Conservation (phyloP, 2,797 vertebrate genomes). For the Typhlichthys subterraneus region DNA sequence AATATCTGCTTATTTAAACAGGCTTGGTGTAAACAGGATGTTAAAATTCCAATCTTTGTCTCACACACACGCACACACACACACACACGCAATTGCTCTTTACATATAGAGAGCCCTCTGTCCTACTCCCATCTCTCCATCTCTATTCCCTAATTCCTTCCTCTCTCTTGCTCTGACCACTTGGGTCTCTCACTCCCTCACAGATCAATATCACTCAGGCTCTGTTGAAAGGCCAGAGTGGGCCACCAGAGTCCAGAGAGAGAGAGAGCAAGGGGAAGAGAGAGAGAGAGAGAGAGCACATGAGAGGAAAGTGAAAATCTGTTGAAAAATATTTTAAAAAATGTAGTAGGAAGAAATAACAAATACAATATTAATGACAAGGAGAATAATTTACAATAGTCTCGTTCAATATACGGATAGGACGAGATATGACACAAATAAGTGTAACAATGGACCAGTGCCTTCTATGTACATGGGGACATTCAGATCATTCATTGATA, state of each 20-base stretch:
- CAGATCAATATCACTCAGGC: slow-evolving; percentile 44
- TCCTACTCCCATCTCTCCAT: slow-evolving; percentile 6
- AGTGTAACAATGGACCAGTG: background rate
- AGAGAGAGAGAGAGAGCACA: background rate
- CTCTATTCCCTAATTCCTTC: slow-evolving; percentile 16
- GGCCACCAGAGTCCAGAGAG: slow-evolving; percentile 31
- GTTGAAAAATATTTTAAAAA: no score
- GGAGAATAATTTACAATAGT: background rate
- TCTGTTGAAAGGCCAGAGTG: slow-evolving; percentile 42
- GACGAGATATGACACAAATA: background rate
- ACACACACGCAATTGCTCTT: background rate
- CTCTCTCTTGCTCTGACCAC: slow-evolving; percentile 15
- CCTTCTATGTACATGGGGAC: no score
- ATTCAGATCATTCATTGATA: no score
- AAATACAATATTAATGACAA: background rate
- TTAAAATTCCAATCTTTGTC: no score
- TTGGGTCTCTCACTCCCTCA: slow-evolving; percentile 29
- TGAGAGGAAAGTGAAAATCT: background rate
- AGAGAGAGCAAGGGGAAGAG: slow-evolving; percentile 18
- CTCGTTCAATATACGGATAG: no score
- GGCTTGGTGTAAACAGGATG: no score
- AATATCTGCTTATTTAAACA: no score
- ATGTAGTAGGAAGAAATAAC: background rate
- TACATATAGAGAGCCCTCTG: background rate
- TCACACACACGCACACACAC: background rate